Evolutionary conservation across 2,888 invertebrate species (phyloP), one percentile per base, ranked within the genome.

Genomic region (Belgica antarctica): DNA sequence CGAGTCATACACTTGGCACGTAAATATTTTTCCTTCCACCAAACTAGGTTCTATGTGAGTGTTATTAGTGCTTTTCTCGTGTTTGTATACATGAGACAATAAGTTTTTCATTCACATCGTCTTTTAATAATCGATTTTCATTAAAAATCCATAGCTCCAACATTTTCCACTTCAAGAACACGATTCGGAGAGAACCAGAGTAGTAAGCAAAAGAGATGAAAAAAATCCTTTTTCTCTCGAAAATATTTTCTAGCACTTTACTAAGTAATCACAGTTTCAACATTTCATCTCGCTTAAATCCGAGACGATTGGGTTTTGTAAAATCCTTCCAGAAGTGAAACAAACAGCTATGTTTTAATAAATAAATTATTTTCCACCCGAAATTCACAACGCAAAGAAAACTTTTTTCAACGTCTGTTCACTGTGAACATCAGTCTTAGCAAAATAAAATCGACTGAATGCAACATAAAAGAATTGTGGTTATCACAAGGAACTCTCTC

Each of bases 361-460:
- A 59, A 59, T 59, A 59, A 59, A 59, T 27, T 59, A 59, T 59
- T 59, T 59, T 12, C 15, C 15, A 31, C 52, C 17, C 22, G 52
- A 52, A 52, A 19, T 19, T 25, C 4, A 7, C n/a, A 59, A 59
- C 59, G 27, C 59, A 25, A 25, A 59, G 27, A 59, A 59, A 59
- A 59, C 22, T 8, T 24, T 52, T 52, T 22, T 52, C 52, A 19
- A 59, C 27, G 25, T 59, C 59, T 59, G 68, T 57, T 28, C 47
- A 12, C 31, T 24, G 22, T 61, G 61, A 27, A 41, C 61, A 57
- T 59, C 70, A 70, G 70, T 61, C 70, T 34, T 31, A 27, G 70
- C 27, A 41, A 70, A 70, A 59, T 28, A 70, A 70, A 61, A 61
- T 47, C 70, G 70, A 70, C 70, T 70, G 70, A 70, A 70, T 70